Evolutionary conservation across 2,113 vertebrate genomes (phyloP).

Genomic region (Passer montanus): DNA sequence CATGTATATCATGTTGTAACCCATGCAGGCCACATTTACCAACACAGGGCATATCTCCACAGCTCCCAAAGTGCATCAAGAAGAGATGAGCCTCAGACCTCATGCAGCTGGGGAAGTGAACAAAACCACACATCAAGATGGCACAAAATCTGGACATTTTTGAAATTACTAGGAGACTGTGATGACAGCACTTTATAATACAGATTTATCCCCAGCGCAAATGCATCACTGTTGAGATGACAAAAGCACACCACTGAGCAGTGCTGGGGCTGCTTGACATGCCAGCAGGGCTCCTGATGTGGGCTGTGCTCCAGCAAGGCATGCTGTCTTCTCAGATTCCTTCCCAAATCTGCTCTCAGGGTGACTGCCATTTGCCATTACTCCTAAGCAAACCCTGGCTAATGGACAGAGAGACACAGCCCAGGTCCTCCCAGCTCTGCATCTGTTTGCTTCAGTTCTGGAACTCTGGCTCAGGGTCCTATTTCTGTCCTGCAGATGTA

Average conservation of each 20-base stretch:
- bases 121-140: neutral
- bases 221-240: neutral
- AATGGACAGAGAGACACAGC: neutral
- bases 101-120: neutral
- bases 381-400: neutral
- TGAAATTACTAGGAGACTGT: neutral
- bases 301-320: neutral
- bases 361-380: neutral
- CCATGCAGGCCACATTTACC: neutral
- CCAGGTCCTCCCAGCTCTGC: neutral
- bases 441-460: neutral
- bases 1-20: fast-evolving
- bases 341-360: neutral
- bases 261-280: neutral
- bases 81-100: neutral
- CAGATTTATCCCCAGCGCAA: neutral
- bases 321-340: neutral
- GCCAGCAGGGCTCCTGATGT: neutral
- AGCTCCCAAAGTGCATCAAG: neutral
- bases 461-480: neutral
- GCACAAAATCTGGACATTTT: neutral
- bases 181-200: neutral
- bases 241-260: neutral
- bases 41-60: neutral
- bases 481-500: neutral